Evolutionary conservation across 92 coral and sea anemone species (phyloP), one percentile per base, ranked within the genome.

Genomic region (Epizoanthus scotinus): DNA sequence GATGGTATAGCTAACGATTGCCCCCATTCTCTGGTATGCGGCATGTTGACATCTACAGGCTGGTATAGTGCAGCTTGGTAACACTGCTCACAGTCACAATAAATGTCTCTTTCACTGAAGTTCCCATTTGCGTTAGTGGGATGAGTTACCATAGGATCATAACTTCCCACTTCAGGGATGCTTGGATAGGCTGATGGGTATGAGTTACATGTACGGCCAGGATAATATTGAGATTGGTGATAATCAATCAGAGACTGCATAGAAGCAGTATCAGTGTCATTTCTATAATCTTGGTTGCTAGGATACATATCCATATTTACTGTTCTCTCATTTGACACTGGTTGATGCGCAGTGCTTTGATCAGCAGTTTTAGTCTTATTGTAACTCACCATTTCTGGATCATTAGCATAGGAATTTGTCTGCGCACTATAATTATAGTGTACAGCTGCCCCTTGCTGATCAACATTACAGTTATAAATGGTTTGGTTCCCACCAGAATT

Each of bases 41-140:
- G 25, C 34, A 59, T 15, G 49, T 59, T 31, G 14, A 6, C 40
- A 18, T 21, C 22, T 67, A 38, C 27, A 5, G 81, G 34, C 54
- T 38, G 67, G 49, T 38, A 20, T 29, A 59, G 10, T 10, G 68
- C 57, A 38, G 68, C 56, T 75, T 40, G 81, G 68, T 21, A 60
- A 36, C 81, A 75, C 68, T 75, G 81, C 28, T 59, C 81, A 75
- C 81, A 75, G 13, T 73, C 79, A 36, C 81, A 75, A 42, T 40
- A 58, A n/a, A 44, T 54, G 26, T 75, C 52, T 9, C 15, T 19
- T 19, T 75, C 81, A 5, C 81, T 19, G 25, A 38, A 75, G 8
- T 21, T 59, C 38, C 21, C 36, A 59, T 75, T n/a, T n/a, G n/a
- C n/a, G n/a, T n/a, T 58, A 58, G 38, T 55, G 15, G 67, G 68